Percentiles rank a stretch among this genome's conserved stretches.
phyloP scores from a whole-genome alignment of 30 jellyfish, hydroid and myxozoan genomes.

The Clytia hemisphaerica region DNA sequence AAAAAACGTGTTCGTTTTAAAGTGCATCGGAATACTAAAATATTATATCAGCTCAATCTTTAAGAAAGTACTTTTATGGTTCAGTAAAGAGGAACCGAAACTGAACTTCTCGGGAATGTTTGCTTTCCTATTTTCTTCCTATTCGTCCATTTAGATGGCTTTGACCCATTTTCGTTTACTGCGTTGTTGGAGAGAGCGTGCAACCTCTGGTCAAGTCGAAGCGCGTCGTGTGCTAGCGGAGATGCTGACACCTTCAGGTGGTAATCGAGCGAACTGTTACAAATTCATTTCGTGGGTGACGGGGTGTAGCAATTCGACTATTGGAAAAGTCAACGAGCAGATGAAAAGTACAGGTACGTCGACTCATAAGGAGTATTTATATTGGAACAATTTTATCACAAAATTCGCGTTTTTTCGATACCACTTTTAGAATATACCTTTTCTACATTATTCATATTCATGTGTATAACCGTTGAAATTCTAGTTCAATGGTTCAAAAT shows the following conservation, averaged over 20 bases:
- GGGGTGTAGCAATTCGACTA: conserved; percentile 83
- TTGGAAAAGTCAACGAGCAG: conserved; percentile 88
- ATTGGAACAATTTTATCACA: background rate
- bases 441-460: too few species aligned
- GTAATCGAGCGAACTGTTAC: conserved; percentile 82
- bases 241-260: conserved; percentile 97
- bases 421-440: too few species aligned
- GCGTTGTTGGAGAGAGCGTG: conserved; percentile 82
- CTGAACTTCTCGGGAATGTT: too few species aligned
- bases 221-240: conserved; percentile 95
- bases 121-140: background rate
- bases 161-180: conserved; percentile 57
- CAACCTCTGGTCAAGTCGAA: conserved; percentile 78
- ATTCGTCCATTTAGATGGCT: conserved; percentile 72
- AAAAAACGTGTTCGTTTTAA: too few species aligned
- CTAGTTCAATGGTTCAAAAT: too few species aligned
- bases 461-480: too few species aligned
- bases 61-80: too few species aligned
- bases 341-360: conserved; percentile 82
- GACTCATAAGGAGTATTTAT: background rate
- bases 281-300: conserved; percentile 77
- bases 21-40: too few species aligned
- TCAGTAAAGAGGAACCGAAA: too few species aligned
- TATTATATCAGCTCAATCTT: too few species aligned
- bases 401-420: too few species aligned